These are phyloP conservation scores for Parapsyche elsis DNA, from an alignment of 1,140 invertebrate species.

Conservation along the genomic window DNA sequence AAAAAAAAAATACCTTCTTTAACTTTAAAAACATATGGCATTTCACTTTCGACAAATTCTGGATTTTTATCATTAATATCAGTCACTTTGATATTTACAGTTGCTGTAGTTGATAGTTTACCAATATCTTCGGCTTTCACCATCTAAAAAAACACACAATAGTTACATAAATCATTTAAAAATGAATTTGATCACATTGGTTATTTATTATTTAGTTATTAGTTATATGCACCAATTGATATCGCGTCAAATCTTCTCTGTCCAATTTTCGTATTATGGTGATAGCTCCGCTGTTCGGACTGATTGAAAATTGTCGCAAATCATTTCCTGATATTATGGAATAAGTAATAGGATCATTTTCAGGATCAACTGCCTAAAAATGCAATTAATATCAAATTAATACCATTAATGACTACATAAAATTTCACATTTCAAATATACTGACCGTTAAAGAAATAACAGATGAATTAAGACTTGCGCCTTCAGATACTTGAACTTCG, in stretches of 20 bases:
- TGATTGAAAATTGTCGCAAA: slow-evolving; percentile 85
- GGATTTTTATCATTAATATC: slow-evolving; percentile 93
- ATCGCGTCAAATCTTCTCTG: slow-evolving; percentile 86
- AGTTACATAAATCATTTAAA: slow-evolving; percentile 18
- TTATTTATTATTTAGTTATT: slow-evolving; percentile 38
- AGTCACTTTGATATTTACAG: slow-evolving; percentile 87
- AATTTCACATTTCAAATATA: slow-evolving; percentile 27
- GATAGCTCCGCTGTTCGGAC: slow-evolving; percentile 83
- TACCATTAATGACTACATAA: not conserved
- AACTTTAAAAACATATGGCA: slow-evolving; percentile 83
- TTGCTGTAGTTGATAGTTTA: slow-evolving; percentile 82
- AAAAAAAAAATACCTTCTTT: slow-evolving; percentile 74
- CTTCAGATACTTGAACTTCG: slow-evolving; percentile 88
- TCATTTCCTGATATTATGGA: slow-evolving; percentile 88
- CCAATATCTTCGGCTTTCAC: slow-evolving; percentile 88
- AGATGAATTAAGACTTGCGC: slow-evolving; percentile 85
- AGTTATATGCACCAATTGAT: slow-evolving; percentile 75
- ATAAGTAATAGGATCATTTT: slow-evolving; percentile 87
- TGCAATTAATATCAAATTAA: not conserved
- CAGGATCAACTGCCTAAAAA: slow-evolving; percentile 84
- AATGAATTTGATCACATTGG: not conserved
- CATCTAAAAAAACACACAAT: slow-evolving; percentile 66
- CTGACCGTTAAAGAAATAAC: slow-evolving; percentile 71
- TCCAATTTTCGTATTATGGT: slow-evolving; percentile 86
- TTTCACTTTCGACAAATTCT: slow-evolving; percentile 75